These are phyloP conservation scores for Eupithecia vulgata DNA, from an alignment of 2,888 invertebrate species.

Conservation along the genomic window DNA sequence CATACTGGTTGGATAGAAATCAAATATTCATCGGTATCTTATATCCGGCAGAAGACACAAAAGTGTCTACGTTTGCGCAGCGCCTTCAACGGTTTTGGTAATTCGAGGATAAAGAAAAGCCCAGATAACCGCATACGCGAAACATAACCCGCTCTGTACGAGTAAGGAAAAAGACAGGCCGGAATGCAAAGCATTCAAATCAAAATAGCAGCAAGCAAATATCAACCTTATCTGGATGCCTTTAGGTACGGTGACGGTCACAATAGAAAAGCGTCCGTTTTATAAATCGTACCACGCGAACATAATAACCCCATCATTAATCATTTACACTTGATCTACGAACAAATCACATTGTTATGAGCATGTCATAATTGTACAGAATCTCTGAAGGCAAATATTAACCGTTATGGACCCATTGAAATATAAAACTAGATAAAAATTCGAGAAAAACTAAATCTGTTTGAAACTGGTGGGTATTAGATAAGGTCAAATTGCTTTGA, in stretches of 20 bases:
- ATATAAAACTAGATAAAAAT: not conserved
- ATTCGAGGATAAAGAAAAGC: not conserved
- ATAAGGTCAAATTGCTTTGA: not conserved
- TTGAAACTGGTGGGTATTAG: not conserved
- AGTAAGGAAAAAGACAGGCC: too few relatives aligned
- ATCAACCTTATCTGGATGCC: too few relatives aligned
- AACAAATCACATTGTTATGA: not conserved
- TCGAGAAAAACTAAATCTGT: not conserved
- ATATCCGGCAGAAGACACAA: too few relatives aligned
- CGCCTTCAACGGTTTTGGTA: too few relatives aligned
- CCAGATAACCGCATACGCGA: not conserved
- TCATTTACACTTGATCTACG: conserved; percentile 7
- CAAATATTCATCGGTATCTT: too few relatives aligned
- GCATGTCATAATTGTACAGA: not conserved
- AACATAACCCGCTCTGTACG: not conserved
- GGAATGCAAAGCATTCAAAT: too few relatives aligned
- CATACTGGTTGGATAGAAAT: too few relatives aligned
- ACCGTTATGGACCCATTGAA: not conserved
- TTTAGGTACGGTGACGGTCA: too few relatives aligned
- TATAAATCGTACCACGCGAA: not conserved
- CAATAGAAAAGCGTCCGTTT: not conserved
- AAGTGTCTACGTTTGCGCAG: too few relatives aligned
- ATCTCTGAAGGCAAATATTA: not conserved
- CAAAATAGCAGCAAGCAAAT: too few relatives aligned
- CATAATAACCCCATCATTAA: not conserved